phyloP scores from a whole-genome alignment of 2,797 vertebrate genomes.

The Pristis pectinata region DNA sequence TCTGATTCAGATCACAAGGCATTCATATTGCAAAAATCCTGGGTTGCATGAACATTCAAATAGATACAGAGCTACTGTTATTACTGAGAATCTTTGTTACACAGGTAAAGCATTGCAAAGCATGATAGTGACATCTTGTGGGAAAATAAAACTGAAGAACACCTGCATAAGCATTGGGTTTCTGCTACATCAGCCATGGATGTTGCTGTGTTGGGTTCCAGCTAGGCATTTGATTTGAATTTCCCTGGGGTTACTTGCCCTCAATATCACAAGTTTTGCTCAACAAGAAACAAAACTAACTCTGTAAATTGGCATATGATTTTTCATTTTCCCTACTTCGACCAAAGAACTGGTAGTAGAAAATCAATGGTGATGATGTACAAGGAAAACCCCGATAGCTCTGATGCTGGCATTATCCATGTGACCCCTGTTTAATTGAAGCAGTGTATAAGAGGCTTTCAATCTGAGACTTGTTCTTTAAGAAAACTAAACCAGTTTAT shows the following conservation, averaged over 20 bases:
- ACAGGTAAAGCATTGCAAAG: neutral
- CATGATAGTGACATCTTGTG: slow-evolving; percentile 18
- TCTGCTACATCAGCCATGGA: neutral
- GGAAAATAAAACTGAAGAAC: neutral
- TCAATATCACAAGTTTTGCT: neutral
- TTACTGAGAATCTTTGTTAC: neutral
- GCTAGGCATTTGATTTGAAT: neutral
- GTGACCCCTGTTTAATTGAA: neutral
- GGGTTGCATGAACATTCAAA: neutral
- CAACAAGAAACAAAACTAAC: neutral
- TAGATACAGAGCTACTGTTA: neutral
- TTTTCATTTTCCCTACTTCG: neutral
- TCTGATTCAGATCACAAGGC: neutral
- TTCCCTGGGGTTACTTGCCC: neutral
- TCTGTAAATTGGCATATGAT: neutral
- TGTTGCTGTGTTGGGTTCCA: neutral
- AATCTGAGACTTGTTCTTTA: neutral
- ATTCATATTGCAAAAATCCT: neutral
- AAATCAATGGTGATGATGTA: neutral
- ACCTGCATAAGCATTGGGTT: neutral
- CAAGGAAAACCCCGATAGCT: neutral
- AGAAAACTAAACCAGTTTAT: neutral
- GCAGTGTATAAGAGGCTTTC: neutral
- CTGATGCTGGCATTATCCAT: neutral
- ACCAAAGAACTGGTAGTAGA: neutral